phyloP scores from a whole-genome alignment of 2,797 vertebrate species.

The Pseudocheirus occidentalis region DNA sequence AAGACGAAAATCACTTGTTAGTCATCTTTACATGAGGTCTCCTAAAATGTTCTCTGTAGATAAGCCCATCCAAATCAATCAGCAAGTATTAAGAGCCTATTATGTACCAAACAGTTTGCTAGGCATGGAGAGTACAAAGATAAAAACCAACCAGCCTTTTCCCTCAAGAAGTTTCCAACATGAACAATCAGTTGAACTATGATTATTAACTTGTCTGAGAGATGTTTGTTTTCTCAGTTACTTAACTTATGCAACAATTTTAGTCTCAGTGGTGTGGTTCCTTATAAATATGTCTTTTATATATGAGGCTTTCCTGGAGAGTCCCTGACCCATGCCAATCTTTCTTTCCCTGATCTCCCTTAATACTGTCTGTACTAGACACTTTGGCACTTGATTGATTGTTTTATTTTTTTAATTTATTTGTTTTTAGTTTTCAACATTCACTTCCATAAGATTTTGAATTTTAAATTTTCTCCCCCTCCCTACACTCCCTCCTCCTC shows the following conservation, averaged over 20 bases:
- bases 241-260: background rate
- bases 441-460: too few species aligned
- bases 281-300: background rate
- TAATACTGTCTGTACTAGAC: too few species aligned
- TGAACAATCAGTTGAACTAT: background rate
- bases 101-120: background rate
- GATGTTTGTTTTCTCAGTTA: background rate
- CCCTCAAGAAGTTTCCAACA: background rate
- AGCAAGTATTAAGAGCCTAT: background rate
- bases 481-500: too few species aligned
- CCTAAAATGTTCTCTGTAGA: background rate
- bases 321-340: background rate
- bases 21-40: background rate
- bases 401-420: too few species aligned
- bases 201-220: background rate
- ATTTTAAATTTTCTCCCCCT: too few species aligned
- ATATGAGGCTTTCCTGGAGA: background rate
- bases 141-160: background rate
- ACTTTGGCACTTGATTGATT: background rate
- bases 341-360: background rate
- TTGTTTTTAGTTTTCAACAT: too few species aligned
- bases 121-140: background rate
- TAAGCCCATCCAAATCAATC: background rate
- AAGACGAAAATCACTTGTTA: background rate
- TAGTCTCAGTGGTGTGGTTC: background rate